Base-by-base conservation (phyloP, 64 coral and sea anemone genomes). In the Stichodactyla helianthus region DNA sequence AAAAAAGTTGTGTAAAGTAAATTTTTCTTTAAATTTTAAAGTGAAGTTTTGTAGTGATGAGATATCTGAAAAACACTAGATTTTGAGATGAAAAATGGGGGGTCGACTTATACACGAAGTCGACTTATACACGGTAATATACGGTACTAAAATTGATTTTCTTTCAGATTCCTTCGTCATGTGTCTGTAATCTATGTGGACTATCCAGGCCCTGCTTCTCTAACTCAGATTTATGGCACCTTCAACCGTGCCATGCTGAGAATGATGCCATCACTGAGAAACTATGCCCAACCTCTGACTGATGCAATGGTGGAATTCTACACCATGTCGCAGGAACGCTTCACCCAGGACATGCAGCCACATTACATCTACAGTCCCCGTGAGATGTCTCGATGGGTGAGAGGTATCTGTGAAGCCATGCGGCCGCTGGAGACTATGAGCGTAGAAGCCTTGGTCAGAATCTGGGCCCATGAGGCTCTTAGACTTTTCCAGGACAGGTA, bases 291-390 rank as follows among this genome's bases (percentile, higher is more conserved):
- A 26, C 95, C 93, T 19, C 85, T 98, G 6, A 98, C 95, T 51
- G 95, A 98, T 71, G 89, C 93, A 2, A 98, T 98, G 95, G 95
- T 98, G 6, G 95, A 98, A 82, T 98, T 98, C 79, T 98, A 98
- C 74, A 87, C 90, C 52, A 98, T 98, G 95, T 99, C 93, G 25
- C 97, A 99, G 88, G 97, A 99, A 76, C 89, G 97, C 23, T 99
- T 99, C 74, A 99, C 97, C 6, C 97, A 99, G 77, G 97, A 99
- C 82, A 99, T 99, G 97, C 97, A 99, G 78, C 97, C 97, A 5
- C 97, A 99, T 78, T 99, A 99, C 83, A 99, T 99, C 85, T 99
- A 99, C 97, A 99, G 97, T 57, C 97, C 97, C 65, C 93, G 97
- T 83, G 97, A 99, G 81, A 99, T 99, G 97, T 93, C 90, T 1